Evolutionary conservation across 2,113 vertebrate genomes (phyloP), one percentile per base, ranked within the genome.

Genomic region (Cyprinodon variegatus): DNA sequence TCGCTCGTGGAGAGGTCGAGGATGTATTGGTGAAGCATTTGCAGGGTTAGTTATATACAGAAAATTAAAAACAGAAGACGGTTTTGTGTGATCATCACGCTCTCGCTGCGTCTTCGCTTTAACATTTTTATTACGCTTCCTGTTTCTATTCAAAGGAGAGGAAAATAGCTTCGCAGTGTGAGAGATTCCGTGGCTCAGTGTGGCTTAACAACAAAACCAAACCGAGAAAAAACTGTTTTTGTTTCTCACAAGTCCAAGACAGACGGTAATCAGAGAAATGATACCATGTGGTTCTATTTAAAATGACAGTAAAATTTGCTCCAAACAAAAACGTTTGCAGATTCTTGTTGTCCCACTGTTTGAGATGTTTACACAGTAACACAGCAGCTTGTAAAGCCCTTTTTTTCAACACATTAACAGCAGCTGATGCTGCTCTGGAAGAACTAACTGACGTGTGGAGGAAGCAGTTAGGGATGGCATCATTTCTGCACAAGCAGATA

Each of bases 61-160:
- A 41, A 3, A 41, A 76, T 48, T 37, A 63, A 37, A 37, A 13
- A 40, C 22, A 46, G 40, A 64, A 7, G 61, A 43, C 8, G 9
- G 8, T 2, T 38, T 62, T 70, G n/a, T 46, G 29, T 20, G 53
- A 60, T 57, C 79, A 29, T 57, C 38, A 3, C 7, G 22, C 36
- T 38, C 46, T 64, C 11, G 40, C 73, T 85, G 57, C 77, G 50
- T 11, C 13, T 72, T 74, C 50, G 6, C 74, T 83, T 66, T 43
- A 78, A 60, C 48, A 5, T 69, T 74, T 88, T 79, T 78, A 83
- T 82, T 70, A 11, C 48, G 0, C 81, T 86, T 89, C 88, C 82
- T 83, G 83, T 65, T 71, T 43, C 4, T 8, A 61, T 40, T 66
- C 48, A 17, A 46, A 69, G 59, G 38, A 77, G 45, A 61, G 43